Base-by-base conservation (phyloP, 2,888 invertebrate genomes). In the Drosophila mayaguana region DNA sequence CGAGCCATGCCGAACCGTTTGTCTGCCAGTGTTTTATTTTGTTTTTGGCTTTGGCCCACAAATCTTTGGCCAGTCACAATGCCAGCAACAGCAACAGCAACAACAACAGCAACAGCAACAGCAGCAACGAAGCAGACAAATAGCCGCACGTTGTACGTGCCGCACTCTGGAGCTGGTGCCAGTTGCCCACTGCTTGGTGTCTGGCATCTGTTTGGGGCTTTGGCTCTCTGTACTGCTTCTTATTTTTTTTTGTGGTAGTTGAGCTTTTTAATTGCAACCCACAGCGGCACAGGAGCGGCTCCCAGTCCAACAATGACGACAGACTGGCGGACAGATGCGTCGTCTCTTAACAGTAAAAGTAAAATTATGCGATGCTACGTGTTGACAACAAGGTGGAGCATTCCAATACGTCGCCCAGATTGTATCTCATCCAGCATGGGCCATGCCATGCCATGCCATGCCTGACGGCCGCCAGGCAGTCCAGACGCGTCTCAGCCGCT, bases 91-190 rank as follows among this genome's bases (percentile, higher is more conserved):
- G 43, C 61, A 77, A 18, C 53, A 72, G 55, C 59, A 71, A 72
- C 86, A 45, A 7, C 42, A 83, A 61, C 69, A 72, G 62, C 61
- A 84, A 74, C 85, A 87, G 8, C 28, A 45, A 1, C 42, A 86
- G 63, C 69, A 72, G 62, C 61, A 87, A 89, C 86, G 73, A 81
- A 72, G 72, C 89, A 88, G 84, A 84, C 89, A 84, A 84, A 84
- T 84, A 85, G 84, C 88, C 86, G 75, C 83, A 72, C 83, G 88
- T 89, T 89, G 83, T 83, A 85, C 84, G 88, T 88, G 83, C 88
- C 74, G 61, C 68, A 72, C 63, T 71, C 70, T 69, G 50, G 45
- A 63, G 63, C 54, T 74, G 76, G 42, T 60, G 57, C 42, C 54
- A 40, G 60, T 53, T 59, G 48, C 48, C 38, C 48, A 50, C 28